Percentiles rank a stretch among this genome's conserved stretches.
Evolutionary conservation across 2,888 invertebrate genomes (phyloP).

Genomic region (Molanna angustata): DNA sequence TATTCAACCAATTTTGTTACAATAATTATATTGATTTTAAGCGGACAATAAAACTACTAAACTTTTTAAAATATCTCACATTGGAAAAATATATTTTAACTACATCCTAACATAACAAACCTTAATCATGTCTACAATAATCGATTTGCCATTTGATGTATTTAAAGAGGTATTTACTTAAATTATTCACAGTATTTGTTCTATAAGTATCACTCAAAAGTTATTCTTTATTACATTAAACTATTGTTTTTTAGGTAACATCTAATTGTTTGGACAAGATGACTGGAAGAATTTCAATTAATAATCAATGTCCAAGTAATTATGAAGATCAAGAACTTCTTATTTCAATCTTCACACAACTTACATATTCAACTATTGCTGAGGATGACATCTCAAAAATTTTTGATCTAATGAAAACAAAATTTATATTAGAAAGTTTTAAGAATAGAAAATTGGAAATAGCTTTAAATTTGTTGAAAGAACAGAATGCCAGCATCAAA

Average conservation of each 20-base stretch:
- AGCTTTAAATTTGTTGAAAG: conserved; percentile 23
- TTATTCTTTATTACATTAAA: neutral
- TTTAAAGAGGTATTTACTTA: conserved; percentile 18
- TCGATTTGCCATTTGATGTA: conserved; percentile 17
- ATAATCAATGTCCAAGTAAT: neutral
- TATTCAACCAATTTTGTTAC: no score
- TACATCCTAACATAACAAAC: no score
- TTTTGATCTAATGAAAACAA: conserved; percentile 20
- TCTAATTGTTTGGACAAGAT: conserved; percentile 24
- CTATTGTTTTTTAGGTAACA: conserved; percentile 22
- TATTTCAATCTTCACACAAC: conserved; percentile 16
- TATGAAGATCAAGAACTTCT: conserved; percentile 6
- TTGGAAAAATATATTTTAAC: no score
- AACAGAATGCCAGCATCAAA: conserved; percentile 24
- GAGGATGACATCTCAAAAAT: conserved; percentile 13
- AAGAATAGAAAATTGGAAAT: conserved; percentile 22
- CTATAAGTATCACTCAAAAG: neutral
- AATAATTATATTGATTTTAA: no score
- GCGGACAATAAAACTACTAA: no score
- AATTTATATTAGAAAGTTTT: conserved; percentile 12
- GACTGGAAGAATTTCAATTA: conserved; percentile 18
- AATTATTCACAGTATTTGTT: neutral
- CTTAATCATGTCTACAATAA: conserved; percentile 10
- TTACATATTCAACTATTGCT: conserved; percentile 7
- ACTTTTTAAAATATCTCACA: no score